These are phyloP conservation scores for Acomys russatus DNA, from an alignment of 2,797 vertebrate genomes.

Conservation along the genomic window DNA sequence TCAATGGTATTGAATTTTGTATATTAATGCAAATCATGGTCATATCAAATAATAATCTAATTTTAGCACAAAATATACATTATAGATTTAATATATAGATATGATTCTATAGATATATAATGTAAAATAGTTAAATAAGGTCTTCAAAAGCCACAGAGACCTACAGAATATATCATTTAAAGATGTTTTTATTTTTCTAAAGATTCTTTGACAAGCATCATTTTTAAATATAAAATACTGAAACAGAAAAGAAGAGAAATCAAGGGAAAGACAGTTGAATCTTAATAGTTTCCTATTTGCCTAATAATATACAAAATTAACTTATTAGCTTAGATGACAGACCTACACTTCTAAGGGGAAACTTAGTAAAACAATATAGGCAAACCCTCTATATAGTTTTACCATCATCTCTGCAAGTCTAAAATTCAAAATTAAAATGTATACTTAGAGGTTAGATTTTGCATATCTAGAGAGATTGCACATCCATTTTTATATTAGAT, in stretches of 20 bases:
- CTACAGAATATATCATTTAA: too few species aligned
- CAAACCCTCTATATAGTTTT: background rate
- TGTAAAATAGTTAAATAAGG: too few species aligned
- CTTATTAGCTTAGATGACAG: conserved; percentile 9
- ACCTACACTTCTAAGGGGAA: background rate
- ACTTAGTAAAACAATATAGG: background rate
- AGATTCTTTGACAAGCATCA: too few species aligned
- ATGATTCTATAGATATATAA: too few species aligned
- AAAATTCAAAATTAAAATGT: conserved; percentile 24
- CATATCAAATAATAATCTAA: too few species aligned
- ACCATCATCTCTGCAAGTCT: background rate
- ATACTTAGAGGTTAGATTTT: conserved; percentile 3
- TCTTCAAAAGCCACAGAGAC: too few species aligned
- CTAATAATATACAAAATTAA: background rate
- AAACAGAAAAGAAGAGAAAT: background rate
- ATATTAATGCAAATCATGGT: too few species aligned
- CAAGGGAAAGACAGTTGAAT: conserved; percentile 26
- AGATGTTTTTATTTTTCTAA: too few species aligned
- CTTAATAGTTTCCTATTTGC: background rate
- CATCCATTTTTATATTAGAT: background rate
- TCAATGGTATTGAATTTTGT: too few species aligned
- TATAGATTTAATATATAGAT: too few species aligned
- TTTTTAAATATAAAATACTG: background rate
- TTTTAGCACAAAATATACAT: too few species aligned
- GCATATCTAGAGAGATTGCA: background rate